Evolutionary conservation across 2,888 invertebrate species (phyloP).

Genomic region (Psococerastis gibbosa): DNA sequence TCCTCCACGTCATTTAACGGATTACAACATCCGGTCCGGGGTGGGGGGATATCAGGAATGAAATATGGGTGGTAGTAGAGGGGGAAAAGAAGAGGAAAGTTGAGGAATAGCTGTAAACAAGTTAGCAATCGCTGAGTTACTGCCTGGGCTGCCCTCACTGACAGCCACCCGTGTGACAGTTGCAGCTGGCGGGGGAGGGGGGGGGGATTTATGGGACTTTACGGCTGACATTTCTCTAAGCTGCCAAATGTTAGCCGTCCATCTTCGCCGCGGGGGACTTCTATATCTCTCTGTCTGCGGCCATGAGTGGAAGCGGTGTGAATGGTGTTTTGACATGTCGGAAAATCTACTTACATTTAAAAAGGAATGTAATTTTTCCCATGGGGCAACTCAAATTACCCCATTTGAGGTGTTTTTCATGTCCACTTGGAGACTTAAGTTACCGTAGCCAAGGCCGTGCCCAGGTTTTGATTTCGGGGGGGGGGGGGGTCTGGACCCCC

Average conservation of each 20-base stretch:
- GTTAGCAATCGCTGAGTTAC: conserved; percentile 7
- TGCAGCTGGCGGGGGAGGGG: background rate
- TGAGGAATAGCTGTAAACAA: conserved; percentile 9
- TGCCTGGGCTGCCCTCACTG: background rate
- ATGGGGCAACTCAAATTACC: no score
- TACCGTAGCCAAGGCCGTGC: no score
- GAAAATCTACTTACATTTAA: no score
- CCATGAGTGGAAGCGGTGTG: no score
- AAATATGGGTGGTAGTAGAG: background rate
- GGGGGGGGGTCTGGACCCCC: no score
- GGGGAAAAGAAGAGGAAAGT: conserved; percentile 4
- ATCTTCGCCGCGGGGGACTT: background rate
- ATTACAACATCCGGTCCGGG: background rate
- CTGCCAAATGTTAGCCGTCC: background rate
- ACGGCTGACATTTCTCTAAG: background rate
- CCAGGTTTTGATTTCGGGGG: no score
- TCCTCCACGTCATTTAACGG: background rate
- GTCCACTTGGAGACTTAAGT: no score
- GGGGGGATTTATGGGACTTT: background rate
- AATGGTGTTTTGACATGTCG: no score
- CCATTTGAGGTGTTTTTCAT: no score
- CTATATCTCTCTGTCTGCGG: no score
- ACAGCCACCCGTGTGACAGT: background rate
- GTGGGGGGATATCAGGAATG: background rate
- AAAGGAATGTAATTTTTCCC: no score